Evolutionary conservation across 2,888 invertebrate genomes (phyloP), one percentile per base, ranked within the genome.

Genomic region (Phyllotreta striolata): DNA sequence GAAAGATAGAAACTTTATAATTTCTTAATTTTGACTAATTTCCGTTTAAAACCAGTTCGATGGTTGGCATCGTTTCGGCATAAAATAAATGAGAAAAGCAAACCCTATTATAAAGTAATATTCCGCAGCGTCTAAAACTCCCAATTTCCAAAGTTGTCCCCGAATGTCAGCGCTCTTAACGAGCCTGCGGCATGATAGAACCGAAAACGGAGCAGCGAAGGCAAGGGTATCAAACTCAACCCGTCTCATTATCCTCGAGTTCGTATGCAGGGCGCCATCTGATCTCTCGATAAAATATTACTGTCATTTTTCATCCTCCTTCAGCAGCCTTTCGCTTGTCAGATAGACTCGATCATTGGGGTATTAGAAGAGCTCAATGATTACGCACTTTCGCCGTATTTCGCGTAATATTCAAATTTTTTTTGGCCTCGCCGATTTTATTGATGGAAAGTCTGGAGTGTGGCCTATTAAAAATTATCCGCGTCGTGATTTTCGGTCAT

Each of bases 271-370:
- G 78, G 80, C 80, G 81, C 81, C 81, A 81, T 81, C 81, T 81
- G 81, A 81, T 81, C 82, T 80, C 79, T 77, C 80, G 81, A 82
- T 82, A 82, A 82, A 82, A 82, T 82, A 82, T 82, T 81, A 80
- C 79, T 77, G 78, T 78, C 81, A 82, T 82, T 81, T 82, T 82
- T 81, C 81, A 80, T 81, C 75, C 78, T 77, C 76, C 78, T 79
- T 80, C 79, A 79, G 78, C 79, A 78, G 80, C 78, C 78, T 80
- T 79, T 78, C 74, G 77, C 78, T 79, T 80, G 81, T 81, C 81
- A 80, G 80, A 78, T 78, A 76, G 78, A 78, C 76, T 80, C 78
- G 80, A 81, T 81, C 79, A 80, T 78, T 75, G 78, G 72, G 77
- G 75, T 74, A 77, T 77, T 76, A 77, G 76, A 77, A 77, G 74